phyloP scores from a whole-genome alignment of 2,888 invertebrate species.

The Acanthosoma haemorrhoidale region DNA sequence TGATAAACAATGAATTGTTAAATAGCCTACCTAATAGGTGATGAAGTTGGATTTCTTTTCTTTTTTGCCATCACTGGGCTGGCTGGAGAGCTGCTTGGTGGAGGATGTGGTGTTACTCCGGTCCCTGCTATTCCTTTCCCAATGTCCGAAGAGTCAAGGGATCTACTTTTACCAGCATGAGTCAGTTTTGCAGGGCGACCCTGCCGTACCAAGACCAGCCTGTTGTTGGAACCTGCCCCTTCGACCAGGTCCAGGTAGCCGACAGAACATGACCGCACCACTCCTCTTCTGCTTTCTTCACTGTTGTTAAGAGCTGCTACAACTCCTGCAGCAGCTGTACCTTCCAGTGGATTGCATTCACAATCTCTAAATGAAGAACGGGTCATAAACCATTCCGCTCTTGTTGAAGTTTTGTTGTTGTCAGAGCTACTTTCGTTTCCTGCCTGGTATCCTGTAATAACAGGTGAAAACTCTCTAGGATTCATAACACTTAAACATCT shows the following conservation, averaged over 20 bases:
- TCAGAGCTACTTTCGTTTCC: conserved; percentile 25
- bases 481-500: too few relatives aligned
- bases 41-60: conserved; percentile 70
- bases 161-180: conserved; percentile 73
- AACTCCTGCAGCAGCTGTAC: conserved; percentile 22
- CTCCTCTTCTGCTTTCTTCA: conserved; percentile 38
- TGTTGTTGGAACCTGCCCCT: conserved; percentile 50
- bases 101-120: conserved; percentile 44
- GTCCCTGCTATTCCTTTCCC: conserved; percentile 38
- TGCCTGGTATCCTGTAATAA: conserved; percentile 1
- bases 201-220: conserved; percentile 44
- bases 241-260: conserved; percentile 81
- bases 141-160: conserved; percentile 78
- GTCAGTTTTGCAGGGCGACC: conserved; percentile 54
- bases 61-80: conserved; percentile 68
- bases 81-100: conserved; percentile 69
- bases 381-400: conserved; percentile 41
- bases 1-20: too few relatives aligned
- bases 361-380: conserved; percentile 41
- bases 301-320: conserved; percentile 47
- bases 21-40: conserved; percentile 62
- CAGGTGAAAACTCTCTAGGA: too few relatives aligned
- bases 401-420: conserved; percentile 20
- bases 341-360: conserved; percentile 37
- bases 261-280: conserved; percentile 69